Base-by-base conservation (phyloP, 2,113 vertebrate genomes). In the Prietella phreatophila region DNA sequence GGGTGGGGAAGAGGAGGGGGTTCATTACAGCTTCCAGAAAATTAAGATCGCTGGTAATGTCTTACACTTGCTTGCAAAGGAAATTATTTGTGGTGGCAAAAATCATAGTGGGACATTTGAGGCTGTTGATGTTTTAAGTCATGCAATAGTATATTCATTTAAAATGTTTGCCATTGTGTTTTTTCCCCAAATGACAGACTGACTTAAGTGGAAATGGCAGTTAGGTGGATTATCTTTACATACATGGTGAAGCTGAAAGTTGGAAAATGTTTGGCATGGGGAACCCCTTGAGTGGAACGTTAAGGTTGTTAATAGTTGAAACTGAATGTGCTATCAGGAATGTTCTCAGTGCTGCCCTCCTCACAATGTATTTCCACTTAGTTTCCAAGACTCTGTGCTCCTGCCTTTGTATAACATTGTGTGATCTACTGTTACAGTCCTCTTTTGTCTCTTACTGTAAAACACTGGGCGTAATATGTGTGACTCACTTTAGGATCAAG, bases 401-500 rank as follows among this genome's bases (percentile, higher is more conserved):
- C 20, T n/a, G 36, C 81, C 79, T 81, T 86, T 84, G 4, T 85
- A 65, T 78, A 76, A 78, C 67, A 25, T 47, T 82, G 76, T 60
- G 50, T 88, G 85, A 91, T 82, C 87, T 86, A 86, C n/a, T 88
- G 88, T 90, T 84, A 90, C 67, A 89, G 83, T 84, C 86, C 50
- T 87, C 30, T 89, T 55, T 82, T 82, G 82, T 85, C 79, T 86
- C 86, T 89, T 84, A 80, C 71, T 89, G 85, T 87, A 84, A 89
- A 89, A 79, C 73, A 89, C 56, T 76, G 85, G 61, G 42, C 67
- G 89, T 89, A 91, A 91, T 84, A 88, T 76, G 88, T 84, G 84
- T 92, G 92, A 93, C 90, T 94, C 91, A 91, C 87, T 91, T 91
- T 85, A 65, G 47, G 90, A 89, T 93, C 81, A 85, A 65, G 71